phyloP scores from a whole-genome alignment of 2,113 vertebrate genomes.

The Camelus dromedarius region DNA sequence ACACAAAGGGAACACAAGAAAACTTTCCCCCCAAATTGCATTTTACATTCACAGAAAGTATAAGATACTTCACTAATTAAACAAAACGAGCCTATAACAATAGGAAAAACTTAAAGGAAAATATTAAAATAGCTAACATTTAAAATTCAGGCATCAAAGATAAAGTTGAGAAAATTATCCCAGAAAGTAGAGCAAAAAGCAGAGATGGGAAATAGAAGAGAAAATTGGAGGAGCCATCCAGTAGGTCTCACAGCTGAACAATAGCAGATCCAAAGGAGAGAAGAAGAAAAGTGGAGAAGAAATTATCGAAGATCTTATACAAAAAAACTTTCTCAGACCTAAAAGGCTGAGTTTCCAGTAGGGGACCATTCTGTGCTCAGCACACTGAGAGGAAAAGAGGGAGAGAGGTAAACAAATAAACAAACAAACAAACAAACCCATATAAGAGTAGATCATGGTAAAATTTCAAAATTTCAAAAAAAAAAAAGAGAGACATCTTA shows the following conservation, averaged over 20 bases:
- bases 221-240: neutral
- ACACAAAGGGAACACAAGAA: neutral
- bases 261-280: neutral
- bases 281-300: neutral
- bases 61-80: neutral
- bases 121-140: neutral
- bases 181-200: neutral
- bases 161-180: slow-evolving; percentile 8
- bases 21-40: neutral
- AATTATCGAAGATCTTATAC: neutral
- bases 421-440: neutral
- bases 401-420: no score
- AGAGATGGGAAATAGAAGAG: neutral
- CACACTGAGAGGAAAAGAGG: neutral
- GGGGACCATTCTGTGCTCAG: neutral
- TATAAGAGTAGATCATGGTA: neutral
- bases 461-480: neutral
- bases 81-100: neutral
- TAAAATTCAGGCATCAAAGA: neutral
- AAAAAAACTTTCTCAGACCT: slow-evolving; percentile 31
- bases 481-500: neutral
- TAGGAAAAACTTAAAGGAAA: neutral
- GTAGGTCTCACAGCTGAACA: neutral
- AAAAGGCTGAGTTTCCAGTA: neutral
- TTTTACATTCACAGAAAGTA: neutral